Conservation (phyloP, 2,888 invertebrate species). For the Trilocha varians region DNA sequence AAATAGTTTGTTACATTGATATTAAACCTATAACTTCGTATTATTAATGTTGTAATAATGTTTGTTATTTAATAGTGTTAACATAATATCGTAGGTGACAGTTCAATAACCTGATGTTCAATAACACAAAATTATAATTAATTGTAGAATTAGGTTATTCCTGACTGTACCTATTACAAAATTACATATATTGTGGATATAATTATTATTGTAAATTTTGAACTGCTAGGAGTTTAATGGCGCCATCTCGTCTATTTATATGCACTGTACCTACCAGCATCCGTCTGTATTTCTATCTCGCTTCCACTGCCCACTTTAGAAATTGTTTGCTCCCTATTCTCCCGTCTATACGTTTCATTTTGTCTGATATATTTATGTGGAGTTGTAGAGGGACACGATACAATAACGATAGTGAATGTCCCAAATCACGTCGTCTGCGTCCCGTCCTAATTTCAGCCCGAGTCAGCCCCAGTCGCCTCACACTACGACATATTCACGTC, state of each 20-base stretch:
- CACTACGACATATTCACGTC: slow-evolving; percentile 25
- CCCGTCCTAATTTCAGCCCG: slow-evolving; percentile 45
- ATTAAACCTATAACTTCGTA: no score
- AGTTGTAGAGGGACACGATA: not conserved
- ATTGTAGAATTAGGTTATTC: no score
- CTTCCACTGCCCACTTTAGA: slow-evolving; percentile 20
- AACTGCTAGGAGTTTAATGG: slow-evolving; percentile 36
- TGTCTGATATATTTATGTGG: not conserved
- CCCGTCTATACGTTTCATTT: slow-evolving; percentile 7
- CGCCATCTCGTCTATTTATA: slow-evolving; percentile 50
- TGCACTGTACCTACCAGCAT: slow-evolving; percentile 43
- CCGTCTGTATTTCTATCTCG: slow-evolving; percentile 33
- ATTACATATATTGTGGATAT: slow-evolving; percentile 48
- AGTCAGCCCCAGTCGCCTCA: slow-evolving; percentile 32
- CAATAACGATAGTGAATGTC: slow-evolving; percentile 8
- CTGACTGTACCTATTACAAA: no score
- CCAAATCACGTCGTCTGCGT: slow-evolving; percentile 42
- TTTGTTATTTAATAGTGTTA: no score
- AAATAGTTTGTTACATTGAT: no score
- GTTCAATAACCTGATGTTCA: no score
- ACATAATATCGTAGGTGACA: no score
- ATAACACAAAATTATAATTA: no score
- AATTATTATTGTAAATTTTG: slow-evolving; percentile 53
- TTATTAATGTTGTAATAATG: no score
- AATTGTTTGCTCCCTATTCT: slow-evolving; percentile 31